These are phyloP conservation scores for Nerophis ophidion DNA, from an alignment of 2,113 vertebrate species.

Conservation along the genomic window DNA sequence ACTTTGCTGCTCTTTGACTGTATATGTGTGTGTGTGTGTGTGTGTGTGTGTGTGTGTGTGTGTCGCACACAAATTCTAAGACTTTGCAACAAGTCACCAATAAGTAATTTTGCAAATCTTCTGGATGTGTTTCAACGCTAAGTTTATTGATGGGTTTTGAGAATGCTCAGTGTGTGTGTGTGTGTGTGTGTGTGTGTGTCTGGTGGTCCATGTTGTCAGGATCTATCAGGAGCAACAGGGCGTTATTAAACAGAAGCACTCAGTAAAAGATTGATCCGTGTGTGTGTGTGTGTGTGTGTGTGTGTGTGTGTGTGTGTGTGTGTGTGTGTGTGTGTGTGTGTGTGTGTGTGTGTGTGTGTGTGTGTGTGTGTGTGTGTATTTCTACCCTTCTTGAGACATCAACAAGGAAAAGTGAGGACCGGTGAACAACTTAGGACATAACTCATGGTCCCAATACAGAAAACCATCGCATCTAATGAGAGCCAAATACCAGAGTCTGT, in stretches of 20 bases:
- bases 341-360: conserved; percentile 21
- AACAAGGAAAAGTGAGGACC: neutral
- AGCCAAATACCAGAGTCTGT: too few relatives aligned
- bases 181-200: neutral
- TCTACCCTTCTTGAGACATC: too few relatives aligned
- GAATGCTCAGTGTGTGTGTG: neutral
- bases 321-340: neutral
- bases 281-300: conserved; percentile 12
- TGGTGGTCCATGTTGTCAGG: neutral
- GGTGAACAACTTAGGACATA: too few relatives aligned
- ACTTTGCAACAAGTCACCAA: conserved; percentile 29
- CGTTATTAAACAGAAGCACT: conserved; percentile 1
- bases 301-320: conserved; percentile 6
- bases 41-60: conserved; percentile 1
- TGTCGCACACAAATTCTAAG: conserved; percentile 42
- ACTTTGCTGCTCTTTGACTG: conserved; percentile 22
- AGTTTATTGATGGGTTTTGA: conserved; percentile 4
- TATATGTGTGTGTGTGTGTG: neutral
- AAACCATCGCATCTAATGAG: too few relatives aligned
- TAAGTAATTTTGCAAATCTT: conserved; percentile 39
- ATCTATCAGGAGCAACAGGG: conserved; percentile 2
- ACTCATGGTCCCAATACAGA: too few relatives aligned
- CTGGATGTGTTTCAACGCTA: conserved; percentile 19
- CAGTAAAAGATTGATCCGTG: conserved; percentile 14
- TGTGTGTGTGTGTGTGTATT: conserved; percentile 18